Evolutionary conservation across 2,797 vertebrate genomes (phyloP), one percentile per base, ranked within the genome.

Genomic region (Gallinago nigripennis): DNA sequence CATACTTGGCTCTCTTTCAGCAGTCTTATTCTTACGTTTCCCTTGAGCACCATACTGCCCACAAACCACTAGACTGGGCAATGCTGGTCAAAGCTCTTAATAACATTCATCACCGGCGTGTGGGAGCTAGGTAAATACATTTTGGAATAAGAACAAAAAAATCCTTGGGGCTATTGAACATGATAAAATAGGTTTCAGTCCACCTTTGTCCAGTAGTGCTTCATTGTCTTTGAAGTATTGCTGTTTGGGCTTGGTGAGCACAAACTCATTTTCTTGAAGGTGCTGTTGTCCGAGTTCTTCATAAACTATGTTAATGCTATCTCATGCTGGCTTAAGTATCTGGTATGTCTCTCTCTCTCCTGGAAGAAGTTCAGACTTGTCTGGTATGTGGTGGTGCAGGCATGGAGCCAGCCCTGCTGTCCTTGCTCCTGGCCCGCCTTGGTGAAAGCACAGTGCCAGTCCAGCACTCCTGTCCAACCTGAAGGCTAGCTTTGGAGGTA

Each of bases 111-210:
- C 89, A 90, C 23, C 43, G 81, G 65, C 76, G 12, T 94, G 87
- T 92, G 79, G 69, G 72, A 78, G 41, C 58, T 54, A 75, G 75
- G 63, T 81, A 90, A 83, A 94, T 81, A 20, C 5, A 10, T 69
- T 94, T 78, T 96, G 94, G 84, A 95, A 86, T 58, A 72, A 88
- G 81, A 95, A 92, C 89, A 95, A 75, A 94, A 95, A 58, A 80
- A 65, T 30, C 54, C 58, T 83, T 48, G 50, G 16, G 31, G 12
- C n/a, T 91, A 7, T 72, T 90, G 28, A 92, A 83, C 54, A 10
- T 54, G 70, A 92, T 92, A 95, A 90, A 90, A 70, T 57, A 91
- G 10, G 41, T 84, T 53, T 93, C 0, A 4, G 46, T 94, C 82
- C 80, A 88, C 43, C 76, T 88, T 83, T 5, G 41, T 88, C 69